Evolutionary conservation across 2,888 invertebrate genomes (phyloP).

Genomic region (Ichneumoninae sp.): DNA sequence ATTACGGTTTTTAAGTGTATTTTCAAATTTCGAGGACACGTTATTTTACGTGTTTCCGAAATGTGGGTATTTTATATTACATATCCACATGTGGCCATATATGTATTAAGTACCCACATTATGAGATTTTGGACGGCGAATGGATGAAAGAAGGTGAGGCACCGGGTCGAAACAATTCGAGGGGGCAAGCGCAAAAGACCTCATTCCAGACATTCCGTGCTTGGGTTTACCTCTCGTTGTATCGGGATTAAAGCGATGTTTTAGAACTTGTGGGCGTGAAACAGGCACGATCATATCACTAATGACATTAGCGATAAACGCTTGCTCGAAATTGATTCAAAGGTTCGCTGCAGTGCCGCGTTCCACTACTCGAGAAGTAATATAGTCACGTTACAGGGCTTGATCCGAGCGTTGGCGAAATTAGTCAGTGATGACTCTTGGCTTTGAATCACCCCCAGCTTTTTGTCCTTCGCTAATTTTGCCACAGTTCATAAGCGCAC

Average conservation of each 20-base stretch:
- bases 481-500: conserved; percentile 1
- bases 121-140: neutral
- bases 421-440: neutral
- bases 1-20: too few species aligned
- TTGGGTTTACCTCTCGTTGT: conserved; percentile 19
- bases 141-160: neutral
- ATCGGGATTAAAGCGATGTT: conserved; percentile 45
- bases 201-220: neutral
- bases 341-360: neutral
- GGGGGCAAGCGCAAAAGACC: neutral
- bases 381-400: neutral
- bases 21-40: too few species aligned
- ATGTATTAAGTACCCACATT: neutral
- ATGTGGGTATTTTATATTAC: too few species aligned
- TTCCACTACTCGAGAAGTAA: conserved; percentile 13
- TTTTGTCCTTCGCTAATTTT: conserved; percentile 24
- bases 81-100: too few species aligned
- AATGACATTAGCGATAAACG: conserved; percentile 56
- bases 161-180: neutral
- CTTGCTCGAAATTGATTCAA: conserved; percentile 51
- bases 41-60: too few species aligned
- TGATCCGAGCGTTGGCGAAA: neutral
- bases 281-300: conserved; percentile 49
- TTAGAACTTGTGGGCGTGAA: conserved; percentile 29
- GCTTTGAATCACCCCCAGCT: neutral